Evolutionary conservation across 2,113 vertebrate species (phyloP).

Genomic region (Gambusia holbrooki): DNA sequence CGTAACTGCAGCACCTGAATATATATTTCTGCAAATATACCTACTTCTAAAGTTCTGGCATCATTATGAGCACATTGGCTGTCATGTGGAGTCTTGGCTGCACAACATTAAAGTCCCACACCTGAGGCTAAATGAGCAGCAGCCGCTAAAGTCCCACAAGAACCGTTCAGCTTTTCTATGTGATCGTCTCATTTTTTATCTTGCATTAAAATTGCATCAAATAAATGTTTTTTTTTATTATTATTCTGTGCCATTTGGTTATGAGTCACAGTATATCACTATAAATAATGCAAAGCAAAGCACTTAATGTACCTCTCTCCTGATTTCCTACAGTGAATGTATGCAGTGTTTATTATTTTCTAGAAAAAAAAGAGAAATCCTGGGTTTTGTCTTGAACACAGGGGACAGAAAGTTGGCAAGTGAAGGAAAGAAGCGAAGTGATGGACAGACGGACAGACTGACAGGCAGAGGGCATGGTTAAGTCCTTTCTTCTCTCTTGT

Average conservation of each 20-base stretch:
- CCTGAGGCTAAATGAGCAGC: slow-evolving; percentile 68
- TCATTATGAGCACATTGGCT: slow-evolving; percentile 47
- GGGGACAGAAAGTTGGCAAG: slow-evolving; percentile 17
- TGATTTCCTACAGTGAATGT: slow-evolving; percentile 25
- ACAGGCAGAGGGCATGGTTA: slow-evolving; percentile 28
- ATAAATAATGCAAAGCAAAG: neutral
- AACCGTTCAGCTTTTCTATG: slow-evolving; percentile 37
- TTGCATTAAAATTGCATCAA: slow-evolving; percentile 8
- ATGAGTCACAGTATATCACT: slow-evolving; percentile 6
- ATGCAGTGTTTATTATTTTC: slow-evolving; percentile 2
- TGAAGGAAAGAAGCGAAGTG: slow-evolving; percentile 15
- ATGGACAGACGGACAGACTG: slow-evolving; percentile 25
- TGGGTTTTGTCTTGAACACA: slow-evolving; percentile 14
- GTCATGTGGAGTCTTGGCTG: slow-evolving; percentile 51
- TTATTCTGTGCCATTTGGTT: neutral
- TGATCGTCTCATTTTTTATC: slow-evolving; percentile 7
- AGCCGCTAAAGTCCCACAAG: slow-evolving; percentile 53
- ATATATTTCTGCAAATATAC: slow-evolving; percentile 45
- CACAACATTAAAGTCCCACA: slow-evolving; percentile 67
- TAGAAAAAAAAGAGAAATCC: neutral
- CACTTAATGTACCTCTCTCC: neutral
- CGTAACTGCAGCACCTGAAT: slow-evolving; percentile 60
- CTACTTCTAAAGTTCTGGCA: slow-evolving; percentile 53
- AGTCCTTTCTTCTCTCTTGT: slow-evolving; percentile 57
- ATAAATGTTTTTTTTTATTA: neutral